Evolutionary conservation across 64 coral and sea anemone species (phyloP).

Genomic region (Stichodactyla mertensii): DNA sequence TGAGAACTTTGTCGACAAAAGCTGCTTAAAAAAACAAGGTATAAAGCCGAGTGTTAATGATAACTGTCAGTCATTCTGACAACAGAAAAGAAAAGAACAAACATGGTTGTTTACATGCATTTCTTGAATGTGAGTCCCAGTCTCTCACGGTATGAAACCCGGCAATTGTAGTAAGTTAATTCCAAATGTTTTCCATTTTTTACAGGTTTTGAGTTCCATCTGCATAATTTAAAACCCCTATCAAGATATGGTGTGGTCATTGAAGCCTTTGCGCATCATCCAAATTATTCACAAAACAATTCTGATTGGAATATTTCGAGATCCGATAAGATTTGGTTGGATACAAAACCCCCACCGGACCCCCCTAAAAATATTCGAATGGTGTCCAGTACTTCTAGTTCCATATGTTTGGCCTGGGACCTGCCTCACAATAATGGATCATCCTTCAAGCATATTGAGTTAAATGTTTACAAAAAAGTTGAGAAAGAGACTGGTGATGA

Average conservation of each 20-base stretch:
- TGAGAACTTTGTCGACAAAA: no score
- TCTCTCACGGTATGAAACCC: no score
- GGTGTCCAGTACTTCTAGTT: constrained; percentile 25
- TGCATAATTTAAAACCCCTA: constrained; percentile 16
- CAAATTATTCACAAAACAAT: constrained; percentile 25
- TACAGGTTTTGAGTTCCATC: constrained; percentile 11
- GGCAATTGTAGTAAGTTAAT: neutral
- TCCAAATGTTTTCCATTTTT: neutral
- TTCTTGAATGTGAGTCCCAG: no score
- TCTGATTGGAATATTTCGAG: constrained; percentile 30
- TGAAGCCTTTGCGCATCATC: constrained; percentile 21
- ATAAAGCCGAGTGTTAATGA: no score
- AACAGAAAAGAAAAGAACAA: no score
- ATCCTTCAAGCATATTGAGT: neutral
- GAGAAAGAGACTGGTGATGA: neutral
- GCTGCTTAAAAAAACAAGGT: no score
- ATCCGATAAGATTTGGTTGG: constrained; percentile 30
- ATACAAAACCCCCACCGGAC: constrained; percentile 11
- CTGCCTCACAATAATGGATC: neutral
- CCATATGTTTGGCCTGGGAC: constrained; percentile 61
- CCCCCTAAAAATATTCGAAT: constrained; percentile 38
- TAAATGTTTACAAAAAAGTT: neutral
- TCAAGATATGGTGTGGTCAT: constrained; percentile 27
- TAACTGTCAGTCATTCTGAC: no score
- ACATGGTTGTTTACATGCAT: no score